Evolutionary conservation across 2,113 vertebrate genomes (phyloP).

Genomic region (Silurus meridionalis): DNA sequence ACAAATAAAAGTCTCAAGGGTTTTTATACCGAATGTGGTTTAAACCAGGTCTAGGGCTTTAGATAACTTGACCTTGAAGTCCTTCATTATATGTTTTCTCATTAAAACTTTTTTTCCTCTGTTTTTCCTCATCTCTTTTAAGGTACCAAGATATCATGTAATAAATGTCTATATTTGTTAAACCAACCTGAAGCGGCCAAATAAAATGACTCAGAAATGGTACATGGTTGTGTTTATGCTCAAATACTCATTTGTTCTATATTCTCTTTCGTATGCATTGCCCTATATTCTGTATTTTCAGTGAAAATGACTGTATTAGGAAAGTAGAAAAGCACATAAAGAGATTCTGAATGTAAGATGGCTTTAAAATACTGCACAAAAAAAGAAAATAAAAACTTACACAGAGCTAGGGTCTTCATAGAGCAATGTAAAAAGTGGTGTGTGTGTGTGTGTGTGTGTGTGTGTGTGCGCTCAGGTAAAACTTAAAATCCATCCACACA

Average conservation of each 20-base stretch:
- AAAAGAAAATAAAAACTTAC: background rate
- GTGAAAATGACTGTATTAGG: constrained; percentile 29
- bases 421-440: background rate
- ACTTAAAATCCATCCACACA: constrained; percentile 26
- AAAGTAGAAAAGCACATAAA: constrained; percentile 28
- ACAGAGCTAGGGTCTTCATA: background rate
- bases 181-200: background rate
- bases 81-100: background rate
- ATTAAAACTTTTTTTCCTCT: background rate
- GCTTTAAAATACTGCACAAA: background rate
- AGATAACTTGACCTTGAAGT: background rate
- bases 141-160: background rate
- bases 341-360: constrained; percentile 28
- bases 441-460: background rate
- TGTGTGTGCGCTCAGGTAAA: constrained; percentile 8
- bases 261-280: background rate
- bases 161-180: background rate
- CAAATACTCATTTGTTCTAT: background rate
- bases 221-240: background rate
- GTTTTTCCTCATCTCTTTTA: background rate
- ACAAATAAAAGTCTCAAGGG: background rate
- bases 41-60: background rate
- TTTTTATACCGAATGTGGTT: background rate
- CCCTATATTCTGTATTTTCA: background rate
- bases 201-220: background rate